Percentiles rank a stretch among this genome's conserved stretches.
phyloP scores from a whole-genome alignment of 2,888 invertebrate genomes.

The Mongoloraphidia duomilia region DNA sequence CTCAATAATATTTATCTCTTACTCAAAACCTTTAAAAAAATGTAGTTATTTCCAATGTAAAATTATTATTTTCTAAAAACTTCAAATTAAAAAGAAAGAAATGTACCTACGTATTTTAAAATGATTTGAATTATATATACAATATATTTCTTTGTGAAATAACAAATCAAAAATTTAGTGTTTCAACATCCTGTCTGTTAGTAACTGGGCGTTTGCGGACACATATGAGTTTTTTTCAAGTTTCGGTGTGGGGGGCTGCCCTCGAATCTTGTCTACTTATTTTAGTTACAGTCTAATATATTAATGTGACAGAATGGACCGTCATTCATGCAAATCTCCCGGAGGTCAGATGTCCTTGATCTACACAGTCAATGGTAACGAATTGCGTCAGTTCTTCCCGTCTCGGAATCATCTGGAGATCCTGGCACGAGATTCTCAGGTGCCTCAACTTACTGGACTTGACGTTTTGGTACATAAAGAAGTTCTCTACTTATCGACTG shows the following conservation, averaged over 20 bases:
- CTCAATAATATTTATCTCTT: not conserved
- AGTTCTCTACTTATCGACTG: constrained; percentile 34
- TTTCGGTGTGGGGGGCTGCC: too few relatives aligned
- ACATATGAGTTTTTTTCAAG: too few relatives aligned
- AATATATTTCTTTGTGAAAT: too few relatives aligned
- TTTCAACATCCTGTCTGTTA: too few relatives aligned
- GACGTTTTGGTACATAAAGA: constrained; percentile 33
- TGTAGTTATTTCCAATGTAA: not conserved
- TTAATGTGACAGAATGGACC: constrained; percentile 35
- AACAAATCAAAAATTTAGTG: too few relatives aligned
- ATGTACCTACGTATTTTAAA: too few relatives aligned
- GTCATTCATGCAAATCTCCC: constrained; percentile 50
- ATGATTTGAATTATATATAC: too few relatives aligned
- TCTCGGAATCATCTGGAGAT: constrained; percentile 20
- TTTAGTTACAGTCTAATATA: too few relatives aligned
- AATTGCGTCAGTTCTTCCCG: constrained; percentile 37
- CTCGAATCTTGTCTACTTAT: too few relatives aligned
- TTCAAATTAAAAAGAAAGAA: too few relatives aligned
- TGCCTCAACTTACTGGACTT: constrained; percentile 35
- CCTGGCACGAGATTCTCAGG: too few relatives aligned
- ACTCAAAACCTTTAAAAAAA: not conserved
- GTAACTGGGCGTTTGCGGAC: too few relatives aligned
- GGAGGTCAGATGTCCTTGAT: constrained; percentile 38
- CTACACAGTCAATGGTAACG: constrained; percentile 33
- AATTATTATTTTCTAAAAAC: not conserved